phyloP scores from a whole-genome alignment of 2,888 invertebrate species.

The Epinotia demarniana region DNA sequence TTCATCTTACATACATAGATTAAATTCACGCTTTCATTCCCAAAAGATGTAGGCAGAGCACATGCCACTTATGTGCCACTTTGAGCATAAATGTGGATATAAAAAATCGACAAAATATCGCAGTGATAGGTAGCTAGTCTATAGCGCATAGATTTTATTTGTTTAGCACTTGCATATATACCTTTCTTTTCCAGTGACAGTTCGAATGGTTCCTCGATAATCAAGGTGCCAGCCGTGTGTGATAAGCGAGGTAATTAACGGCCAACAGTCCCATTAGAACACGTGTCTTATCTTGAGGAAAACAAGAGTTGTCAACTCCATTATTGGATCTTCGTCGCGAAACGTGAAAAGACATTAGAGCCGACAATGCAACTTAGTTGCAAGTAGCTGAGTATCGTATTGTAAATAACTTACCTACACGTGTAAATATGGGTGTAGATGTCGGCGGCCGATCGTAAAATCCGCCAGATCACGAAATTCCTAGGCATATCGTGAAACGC shows the following conservation, averaged over 20 bases:
- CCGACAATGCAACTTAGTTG: background rate
- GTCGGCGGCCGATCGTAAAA: no score
- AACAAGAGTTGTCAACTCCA: constrained; percentile 14
- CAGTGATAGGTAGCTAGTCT: no score
- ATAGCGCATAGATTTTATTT: no score
- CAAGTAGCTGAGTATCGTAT: background rate
- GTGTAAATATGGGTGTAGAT: background rate
- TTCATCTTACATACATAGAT: no score
- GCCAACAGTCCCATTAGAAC: constrained; percentile 7
- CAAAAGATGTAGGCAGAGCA: no score
- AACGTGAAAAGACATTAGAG: background rate
- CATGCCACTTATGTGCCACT: no score
- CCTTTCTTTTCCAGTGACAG: background rate
- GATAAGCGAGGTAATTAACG: constrained; percentile 23
- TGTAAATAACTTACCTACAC: background rate
- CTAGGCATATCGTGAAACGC: no score
- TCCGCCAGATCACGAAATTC: no score
- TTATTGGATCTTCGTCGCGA: background rate
- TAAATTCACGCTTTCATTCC: no score
- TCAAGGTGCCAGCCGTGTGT: background rate
- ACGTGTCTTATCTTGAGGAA: constrained; percentile 42
- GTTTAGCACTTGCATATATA: background rate
- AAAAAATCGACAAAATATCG: no score
- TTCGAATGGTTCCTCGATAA: background rate
- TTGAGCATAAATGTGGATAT: no score